Evolutionary conservation across 2,113 vertebrate genomes (phyloP).

Genomic region (Sylvicapra grimmia): DNA sequence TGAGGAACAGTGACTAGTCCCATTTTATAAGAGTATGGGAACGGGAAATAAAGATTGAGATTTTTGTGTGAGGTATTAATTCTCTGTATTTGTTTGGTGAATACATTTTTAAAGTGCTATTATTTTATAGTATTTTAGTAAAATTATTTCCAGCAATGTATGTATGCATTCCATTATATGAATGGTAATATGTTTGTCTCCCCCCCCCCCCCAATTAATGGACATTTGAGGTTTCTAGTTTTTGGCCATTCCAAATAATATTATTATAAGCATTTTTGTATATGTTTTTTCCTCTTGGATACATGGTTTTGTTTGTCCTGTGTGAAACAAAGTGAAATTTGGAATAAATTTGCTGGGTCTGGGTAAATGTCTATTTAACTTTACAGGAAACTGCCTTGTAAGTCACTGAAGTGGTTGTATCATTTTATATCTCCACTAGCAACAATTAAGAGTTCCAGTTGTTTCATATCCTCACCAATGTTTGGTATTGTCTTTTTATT

Average conservation of each 20-base stretch:
- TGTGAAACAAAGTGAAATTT: not conserved
- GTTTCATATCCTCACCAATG: not conserved
- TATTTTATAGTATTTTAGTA: constrained; percentile 24
- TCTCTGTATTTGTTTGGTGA: not conserved
- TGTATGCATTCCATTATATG: not conserved
- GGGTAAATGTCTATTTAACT: not conserved
- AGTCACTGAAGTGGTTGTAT: not conserved
- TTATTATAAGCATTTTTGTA: not conserved
- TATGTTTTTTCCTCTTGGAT: not conserved
- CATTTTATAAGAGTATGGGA: not conserved
- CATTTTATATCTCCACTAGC: not conserved
- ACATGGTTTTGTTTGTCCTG: not conserved
- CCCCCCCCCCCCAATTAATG: not conserved
- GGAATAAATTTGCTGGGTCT: not conserved
- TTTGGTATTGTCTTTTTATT: constrained; percentile 1
- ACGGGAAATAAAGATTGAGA: not conserved
- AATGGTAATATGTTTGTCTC: not conserved
- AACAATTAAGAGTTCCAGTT: not conserved
- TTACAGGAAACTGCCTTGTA: not conserved
- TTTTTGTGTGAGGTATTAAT: not conserved
- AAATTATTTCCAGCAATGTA: not conserved
- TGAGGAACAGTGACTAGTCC: not conserved
- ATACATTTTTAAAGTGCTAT: not conserved
- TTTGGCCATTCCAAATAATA: not conserved
- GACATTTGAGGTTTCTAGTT: not conserved